phyloP scores from a whole-genome alignment of 92 coral and sea anemone genomes.

The Montipora capitata region DNA sequence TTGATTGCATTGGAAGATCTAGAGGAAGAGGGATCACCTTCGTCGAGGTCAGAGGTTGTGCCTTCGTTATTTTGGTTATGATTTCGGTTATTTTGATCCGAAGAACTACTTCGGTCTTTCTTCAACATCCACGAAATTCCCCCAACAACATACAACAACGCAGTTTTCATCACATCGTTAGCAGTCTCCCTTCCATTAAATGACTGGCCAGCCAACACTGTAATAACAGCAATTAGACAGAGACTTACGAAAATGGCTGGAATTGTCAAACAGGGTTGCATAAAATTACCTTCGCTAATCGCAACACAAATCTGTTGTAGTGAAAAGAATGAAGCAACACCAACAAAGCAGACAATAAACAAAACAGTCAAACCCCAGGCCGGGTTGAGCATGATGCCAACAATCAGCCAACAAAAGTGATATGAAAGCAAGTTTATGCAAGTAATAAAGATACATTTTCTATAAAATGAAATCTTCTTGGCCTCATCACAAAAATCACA shows the following conservation, averaged over 20 bases:
- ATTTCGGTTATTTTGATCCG: background rate
- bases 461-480: background rate
- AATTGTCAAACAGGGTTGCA: background rate
- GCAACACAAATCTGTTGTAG: background rate
- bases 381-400: conserved; percentile 36
- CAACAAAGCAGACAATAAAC: background rate
- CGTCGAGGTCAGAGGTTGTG: background rate
- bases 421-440: background rate
- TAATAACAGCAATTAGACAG: background rate
- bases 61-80: background rate
- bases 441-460: background rate
- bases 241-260: conserved; percentile 8
- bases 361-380: conserved; percentile 17
- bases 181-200: conserved; percentile 25
- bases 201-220: conserved; percentile 27
- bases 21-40: background rate
- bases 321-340: background rate
- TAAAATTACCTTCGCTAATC: background rate
- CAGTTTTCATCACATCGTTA: conserved; percentile 6
- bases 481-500: background rate
- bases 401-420: conserved; percentile 8
- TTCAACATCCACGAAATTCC: background rate
- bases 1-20: background rate
- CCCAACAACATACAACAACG: background rate
- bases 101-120: background rate